Evolutionary conservation across 2,113 vertebrate genomes (phyloP), one percentile per base, ranked within the genome.

Genomic region (Dryoscopus gambensis): DNA sequence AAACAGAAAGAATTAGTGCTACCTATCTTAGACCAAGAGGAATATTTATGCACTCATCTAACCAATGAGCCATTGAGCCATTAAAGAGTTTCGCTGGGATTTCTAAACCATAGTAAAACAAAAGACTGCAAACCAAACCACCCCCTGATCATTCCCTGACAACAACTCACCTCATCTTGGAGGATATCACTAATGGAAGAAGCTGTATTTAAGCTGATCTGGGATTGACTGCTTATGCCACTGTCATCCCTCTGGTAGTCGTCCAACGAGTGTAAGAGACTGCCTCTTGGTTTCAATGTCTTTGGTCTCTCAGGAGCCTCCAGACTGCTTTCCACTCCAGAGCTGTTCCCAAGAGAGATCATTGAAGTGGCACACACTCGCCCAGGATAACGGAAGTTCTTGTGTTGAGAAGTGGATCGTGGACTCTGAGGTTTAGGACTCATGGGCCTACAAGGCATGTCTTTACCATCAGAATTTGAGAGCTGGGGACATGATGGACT

Each of bases 351-450:
- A 39, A 98, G 97, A 68, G 97, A 98, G 71, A 98, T 93, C 94
- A 98, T 97, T 1, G 98, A 98, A 17, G 97, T 71, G 31, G 98
- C 97, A 24, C 87, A 97, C 7, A 96, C 67, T 44, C 97, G 98
- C 56, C 97, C 96, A 1, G 97, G 95, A 64, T 98, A 98, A 35
- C 63, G 93, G 69, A 98, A 98, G 40, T 88, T 90, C 60, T 69
- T 97, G 10, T 91, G 94, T 10, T 98, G 98, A 39, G 93, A 84
- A 7, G 56, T 37, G 7, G 98, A 94, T 53, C 97, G 97, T 18
- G 98, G 98, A 60, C 98, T 98, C 75, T 94, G 97, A 0, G 99
- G 99, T 89, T 99, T 99, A 28, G 98, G 99, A 92, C 98, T 99
- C 98, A 98, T 97, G 37, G 99, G 99, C 55, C 98, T 97, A 50